Evolutionary conservation across 1,140 invertebrate genomes (phyloP), one percentile per base, ranked within the genome.

Genomic region (Hydropsyche tenuis): DNA sequence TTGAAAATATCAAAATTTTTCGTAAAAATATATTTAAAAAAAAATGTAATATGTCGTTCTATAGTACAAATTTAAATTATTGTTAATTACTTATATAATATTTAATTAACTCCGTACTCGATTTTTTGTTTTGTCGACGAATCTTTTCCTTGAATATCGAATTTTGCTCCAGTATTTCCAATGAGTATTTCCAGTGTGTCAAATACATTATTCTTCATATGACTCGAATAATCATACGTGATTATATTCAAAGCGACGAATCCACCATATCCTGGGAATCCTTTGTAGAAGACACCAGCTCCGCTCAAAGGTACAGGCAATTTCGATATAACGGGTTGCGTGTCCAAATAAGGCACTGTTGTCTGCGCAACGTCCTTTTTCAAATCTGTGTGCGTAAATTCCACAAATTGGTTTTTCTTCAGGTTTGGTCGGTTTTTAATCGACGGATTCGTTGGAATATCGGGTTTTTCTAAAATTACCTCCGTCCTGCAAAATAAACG

Each of bases 281-380:
- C 92, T 80, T 94, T 94, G 82, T 94, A 92, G 79, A 90, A 92
- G 48, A 96, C 83, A 1, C 94, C 94, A 14, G 92, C 89, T 0
- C 93, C 94, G 12, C 81, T 78, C 4, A 84, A 70, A 9, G 83
- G 82, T 11, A 88, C 85, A 6, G 90, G 84, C 6, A 90, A 89
- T 30, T 87, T 82, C 1, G 89, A 87, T 22, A 83, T 81, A 0
- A 95, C 89, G 9, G 89, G 85, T 81, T 96, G 94, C 68, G 89
- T 87, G 80, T 96, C 94, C 1, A 96, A 81, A 81, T 93, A 96
- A 7, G 94, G 94, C 45, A 96, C 88, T 0, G 94, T 95, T 66
- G 89, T 94, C 84, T 96, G 94, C 0, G 90, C 91, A 0, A 90
- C 94, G 82, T 96, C 94, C 20, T 88, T 88, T 14, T 89, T 87